Evolutionary conservation across 1,140 invertebrate species (phyloP).

Genomic region (Drosophila bocqueti): DNA sequence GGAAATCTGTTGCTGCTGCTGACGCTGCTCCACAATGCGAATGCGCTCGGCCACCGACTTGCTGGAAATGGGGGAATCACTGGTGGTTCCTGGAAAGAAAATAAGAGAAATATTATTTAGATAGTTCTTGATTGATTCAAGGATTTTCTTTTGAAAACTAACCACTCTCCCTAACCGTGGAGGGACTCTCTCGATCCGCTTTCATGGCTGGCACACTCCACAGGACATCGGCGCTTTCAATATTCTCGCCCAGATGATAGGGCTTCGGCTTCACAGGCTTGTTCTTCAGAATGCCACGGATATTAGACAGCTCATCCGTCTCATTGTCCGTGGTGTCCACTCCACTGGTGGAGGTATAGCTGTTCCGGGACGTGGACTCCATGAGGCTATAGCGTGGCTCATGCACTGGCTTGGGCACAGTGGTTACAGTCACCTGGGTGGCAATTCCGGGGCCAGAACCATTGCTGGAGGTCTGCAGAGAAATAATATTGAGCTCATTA

Average conservation of each 20-base stretch:
- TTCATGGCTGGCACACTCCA: slow-evolving; percentile 85
- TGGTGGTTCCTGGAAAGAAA: slow-evolving; percentile 5
- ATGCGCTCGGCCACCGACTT: slow-evolving; percentile 85
- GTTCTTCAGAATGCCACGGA: slow-evolving; percentile 90
- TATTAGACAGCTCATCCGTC: slow-evolving; percentile 86
- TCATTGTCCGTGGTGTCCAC: slow-evolving; percentile 85
- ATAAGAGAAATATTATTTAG: background rate
- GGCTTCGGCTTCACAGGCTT: slow-evolving; percentile 89
- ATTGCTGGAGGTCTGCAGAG: background rate
- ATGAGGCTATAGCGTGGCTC: slow-evolving; percentile 61
- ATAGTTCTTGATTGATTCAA: too few relatives aligned
- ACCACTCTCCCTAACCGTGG: slow-evolving; percentile 56
- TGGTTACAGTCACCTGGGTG: slow-evolving; percentile 69
- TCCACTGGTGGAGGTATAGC: slow-evolving; percentile 80
- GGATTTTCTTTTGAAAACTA: background rate
- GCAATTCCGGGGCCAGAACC: background rate
- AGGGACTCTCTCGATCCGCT: slow-evolving; percentile 45
- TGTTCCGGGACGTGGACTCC: slow-evolving; percentile 66
- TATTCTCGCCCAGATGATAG: slow-evolving; percentile 88
- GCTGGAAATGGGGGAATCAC: slow-evolving; percentile 62
- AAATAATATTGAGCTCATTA: background rate
- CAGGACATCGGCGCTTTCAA: slow-evolving; percentile 85
- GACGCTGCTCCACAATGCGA: slow-evolving; percentile 75
- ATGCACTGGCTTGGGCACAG: slow-evolving; percentile 38
- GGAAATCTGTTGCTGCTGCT: slow-evolving; percentile 51